Evolutionary conservation across 2,113 vertebrate species (phyloP).

Genomic region (Romanogobio albipinnatus): DNA sequence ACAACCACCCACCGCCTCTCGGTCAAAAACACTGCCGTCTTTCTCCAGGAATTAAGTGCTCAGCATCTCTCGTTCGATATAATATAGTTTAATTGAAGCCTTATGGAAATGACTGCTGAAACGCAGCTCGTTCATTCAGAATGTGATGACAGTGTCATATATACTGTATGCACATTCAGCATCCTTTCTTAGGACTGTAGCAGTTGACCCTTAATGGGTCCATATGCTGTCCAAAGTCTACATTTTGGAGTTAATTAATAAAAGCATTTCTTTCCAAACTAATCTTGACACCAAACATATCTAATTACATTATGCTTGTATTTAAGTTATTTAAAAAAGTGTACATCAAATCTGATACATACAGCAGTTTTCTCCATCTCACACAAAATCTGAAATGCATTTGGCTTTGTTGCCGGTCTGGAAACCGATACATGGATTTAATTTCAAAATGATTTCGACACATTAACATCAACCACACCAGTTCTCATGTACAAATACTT

Average conservation of each 20-base stretch:
- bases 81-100: conserved; percentile 18
- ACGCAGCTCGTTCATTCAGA: not conserved
- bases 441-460: not conserved
- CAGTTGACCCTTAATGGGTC: not conserved
- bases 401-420: not conserved
- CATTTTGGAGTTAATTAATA: too few relatives aligned
- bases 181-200: not conserved
- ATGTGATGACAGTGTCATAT: not conserved
- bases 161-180: not conserved
- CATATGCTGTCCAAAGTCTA: not conserved
- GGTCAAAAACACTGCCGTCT: conserved; percentile 4
- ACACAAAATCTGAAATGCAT: not conserved
- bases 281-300: too few relatives aligned
- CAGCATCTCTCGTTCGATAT: not conserved
- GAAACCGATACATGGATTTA: not conserved
- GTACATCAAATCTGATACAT: not conserved
- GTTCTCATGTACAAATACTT: not conserved
- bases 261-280: too few relatives aligned
- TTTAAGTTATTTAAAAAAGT: not conserved
- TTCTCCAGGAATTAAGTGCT: not conserved
- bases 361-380: not conserved
- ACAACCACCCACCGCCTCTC: not conserved
- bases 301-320: too few relatives aligned
- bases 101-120: not conserved
- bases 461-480: not conserved